Evolutionary conservation across 1,140 invertebrate species (phyloP).

Genomic region (Chrysomallon squamiferum): DNA sequence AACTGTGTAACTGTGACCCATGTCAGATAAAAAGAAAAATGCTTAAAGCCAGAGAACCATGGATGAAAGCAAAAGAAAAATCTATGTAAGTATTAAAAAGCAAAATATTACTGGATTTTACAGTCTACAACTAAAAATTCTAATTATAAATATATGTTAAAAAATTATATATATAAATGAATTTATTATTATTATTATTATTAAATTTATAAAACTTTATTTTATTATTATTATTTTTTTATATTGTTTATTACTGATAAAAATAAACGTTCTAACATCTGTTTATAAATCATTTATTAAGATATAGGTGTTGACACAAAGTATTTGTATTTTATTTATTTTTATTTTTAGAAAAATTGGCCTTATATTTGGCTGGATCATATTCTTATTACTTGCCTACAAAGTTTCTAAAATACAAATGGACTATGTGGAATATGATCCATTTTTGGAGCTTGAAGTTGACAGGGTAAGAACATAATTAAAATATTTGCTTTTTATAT

Average conservation of each 20-base stretch:
- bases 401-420: conserved; percentile 98
- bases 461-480: conserved; percentile 71
- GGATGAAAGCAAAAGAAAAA: conserved; percentile 79
- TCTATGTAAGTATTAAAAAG: conserved; percentile 61
- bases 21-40: conserved; percentile 86
- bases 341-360: conserved; percentile 69
- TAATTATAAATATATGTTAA: too few relatives aligned
- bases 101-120: too few relatives aligned
- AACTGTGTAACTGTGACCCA: conserved; percentile 85
- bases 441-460: conserved; percentile 93
- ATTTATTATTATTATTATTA: too few relatives aligned
- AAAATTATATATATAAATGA: too few relatives aligned
- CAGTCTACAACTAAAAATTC: too few relatives aligned
- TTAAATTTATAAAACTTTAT: too few relatives aligned
- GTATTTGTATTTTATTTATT: conserved; percentile 14
- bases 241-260: too few relatives aligned
- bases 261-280: too few relatives aligned
- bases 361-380: conserved; percentile 86
- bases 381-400: conserved; percentile 87
- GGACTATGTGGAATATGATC: conserved; percentile 98
- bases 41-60: conserved; percentile 82
- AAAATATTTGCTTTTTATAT: too few relatives aligned
- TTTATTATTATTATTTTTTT: too few relatives aligned
- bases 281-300: too few relatives aligned
- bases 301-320: too few relatives aligned